A percentile compares a stretch with the other conserved stretches of the same genome.
Conservation (phyloP, 2,113 vertebrate genomes). For the Salvelinus fontinalis region DNA sequence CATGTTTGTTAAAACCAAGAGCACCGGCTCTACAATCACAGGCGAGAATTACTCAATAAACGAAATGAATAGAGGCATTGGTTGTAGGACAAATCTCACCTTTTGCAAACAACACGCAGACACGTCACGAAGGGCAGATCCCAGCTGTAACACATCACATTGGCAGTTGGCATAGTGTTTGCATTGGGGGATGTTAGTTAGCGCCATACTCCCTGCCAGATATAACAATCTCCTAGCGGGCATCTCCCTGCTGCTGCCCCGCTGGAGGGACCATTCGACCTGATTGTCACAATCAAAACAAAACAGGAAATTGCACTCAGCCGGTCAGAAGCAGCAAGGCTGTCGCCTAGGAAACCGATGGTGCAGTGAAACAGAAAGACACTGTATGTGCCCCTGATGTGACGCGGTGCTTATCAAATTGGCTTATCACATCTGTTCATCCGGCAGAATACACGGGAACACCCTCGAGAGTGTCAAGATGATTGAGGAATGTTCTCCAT, state of each 20-base stretch:
- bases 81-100: background rate
- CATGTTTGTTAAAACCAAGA: background rate
- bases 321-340: background rate
- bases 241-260: background rate
- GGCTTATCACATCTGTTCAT: background rate
- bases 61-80: no score
- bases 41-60: no score
- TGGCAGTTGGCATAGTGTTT: background rate
- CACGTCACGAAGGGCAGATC: background rate
- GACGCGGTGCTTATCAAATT: background rate
- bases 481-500: background rate
- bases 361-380: background rate
- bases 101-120: background rate
- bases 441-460: background rate
- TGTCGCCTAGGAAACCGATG: background rate
- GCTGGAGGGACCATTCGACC: background rate
- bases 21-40: background rate
- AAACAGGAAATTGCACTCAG: conserved; percentile 11
- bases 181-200: conserved; percentile 4
- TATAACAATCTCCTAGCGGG: background rate
- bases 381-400: background rate
- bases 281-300: conserved; percentile 3
- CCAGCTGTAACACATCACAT: background rate
- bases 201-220: background rate
- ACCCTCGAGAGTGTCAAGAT: background rate